A percentile compares a stretch with the other conserved stretches of the same genome.
Evolutionary conservation across 2,888 invertebrate genomes (phyloP).

Genomic region (Mamestra brassicae): DNA sequence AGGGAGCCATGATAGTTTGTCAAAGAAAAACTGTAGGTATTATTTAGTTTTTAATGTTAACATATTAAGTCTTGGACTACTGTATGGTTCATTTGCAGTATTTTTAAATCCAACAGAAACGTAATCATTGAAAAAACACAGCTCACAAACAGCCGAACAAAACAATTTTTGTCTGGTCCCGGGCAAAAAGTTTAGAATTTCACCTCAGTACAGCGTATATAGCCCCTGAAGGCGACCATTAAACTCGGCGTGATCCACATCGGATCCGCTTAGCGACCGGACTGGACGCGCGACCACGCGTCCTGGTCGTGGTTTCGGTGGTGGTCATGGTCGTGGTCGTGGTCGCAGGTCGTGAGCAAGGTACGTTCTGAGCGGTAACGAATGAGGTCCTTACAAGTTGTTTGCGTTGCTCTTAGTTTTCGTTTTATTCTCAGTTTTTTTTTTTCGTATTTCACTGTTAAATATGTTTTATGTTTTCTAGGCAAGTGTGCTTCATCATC

Average conservation of each 20-base stretch:
- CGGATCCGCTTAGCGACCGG: constrained; percentile 31
- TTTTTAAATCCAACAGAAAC: background rate
- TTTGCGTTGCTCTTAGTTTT: constrained; percentile 7
- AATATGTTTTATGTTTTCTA: too few species aligned
- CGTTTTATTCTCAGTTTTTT: constrained; percentile 2
- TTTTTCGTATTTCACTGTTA: too few species aligned
- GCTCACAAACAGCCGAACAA: constrained; percentile 14
- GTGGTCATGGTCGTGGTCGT: background rate
- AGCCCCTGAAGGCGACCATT: constrained; percentile 21
- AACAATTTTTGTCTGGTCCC: constrained; percentile 39
- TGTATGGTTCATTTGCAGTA: too few species aligned
- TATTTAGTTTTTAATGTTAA: too few species aligned
- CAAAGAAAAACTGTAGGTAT: too few species aligned
- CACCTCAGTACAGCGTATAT: constrained; percentile 29
- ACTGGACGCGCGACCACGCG: background rate
- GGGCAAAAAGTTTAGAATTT: constrained; percentile 39
- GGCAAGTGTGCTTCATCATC: too few species aligned
- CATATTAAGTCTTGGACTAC: too few species aligned
- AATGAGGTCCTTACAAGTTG: constrained; percentile 20
- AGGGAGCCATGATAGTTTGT: too few species aligned
- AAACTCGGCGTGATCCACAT: constrained; percentile 20
- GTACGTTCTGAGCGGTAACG: constrained; percentile 17
- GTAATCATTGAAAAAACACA: constrained; percentile 10
- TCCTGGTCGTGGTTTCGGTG: background rate
- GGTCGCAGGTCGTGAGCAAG: background rate